Evolutionary conservation across 1,140 invertebrate species (phyloP), one percentile per base, ranked within the genome.

Genomic region (Listronotus oregonensis): DNA sequence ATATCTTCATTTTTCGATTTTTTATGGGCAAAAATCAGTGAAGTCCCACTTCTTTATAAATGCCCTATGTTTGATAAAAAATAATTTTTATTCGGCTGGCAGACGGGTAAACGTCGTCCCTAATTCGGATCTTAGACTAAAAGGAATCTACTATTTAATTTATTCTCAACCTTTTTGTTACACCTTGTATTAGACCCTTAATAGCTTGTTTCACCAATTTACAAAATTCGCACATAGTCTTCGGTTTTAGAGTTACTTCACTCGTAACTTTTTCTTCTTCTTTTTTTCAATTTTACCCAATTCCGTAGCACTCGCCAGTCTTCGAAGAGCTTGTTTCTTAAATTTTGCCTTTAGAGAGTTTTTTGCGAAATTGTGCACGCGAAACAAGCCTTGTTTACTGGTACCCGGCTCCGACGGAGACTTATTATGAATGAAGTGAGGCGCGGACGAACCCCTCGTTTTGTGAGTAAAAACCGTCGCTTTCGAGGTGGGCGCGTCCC

Each of bases 351-450:
- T 66, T 12, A 68, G 51, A 10, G 58, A 46, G 18, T 57, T 68
- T 50, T 72, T 74, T 3, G 70, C 40, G 64, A 78, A 77, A 58
- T 73, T 75, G 40, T 75, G 75, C 8, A 73, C 71, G 5, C 74
- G 60, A 61, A 74, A 71, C 6, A 50, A 44, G 0, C 64, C 61
- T 18, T 56, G 55, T 56, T 69, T 70, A 32, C 73, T 76, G 0
- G 74, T 57, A 15, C 71, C 61, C 0, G 74, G 68, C 31, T 72
- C 69, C 9, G 64, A 70, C 11, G 54, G 61, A 17, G 61, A 43
- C 59, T 66, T 70, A 42, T 54, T 58, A n/a, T 32, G 18, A 49
- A 54, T 40, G 34, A 52, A 59, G 40, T 58, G 46, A 5, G 55
- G 49, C 18, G 64, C 39, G 3, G 60, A 52, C 12, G 60, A 57